Conservation (phyloP, 2,113 vertebrate species). For the Megaleporinus macrocephalus region DNA sequence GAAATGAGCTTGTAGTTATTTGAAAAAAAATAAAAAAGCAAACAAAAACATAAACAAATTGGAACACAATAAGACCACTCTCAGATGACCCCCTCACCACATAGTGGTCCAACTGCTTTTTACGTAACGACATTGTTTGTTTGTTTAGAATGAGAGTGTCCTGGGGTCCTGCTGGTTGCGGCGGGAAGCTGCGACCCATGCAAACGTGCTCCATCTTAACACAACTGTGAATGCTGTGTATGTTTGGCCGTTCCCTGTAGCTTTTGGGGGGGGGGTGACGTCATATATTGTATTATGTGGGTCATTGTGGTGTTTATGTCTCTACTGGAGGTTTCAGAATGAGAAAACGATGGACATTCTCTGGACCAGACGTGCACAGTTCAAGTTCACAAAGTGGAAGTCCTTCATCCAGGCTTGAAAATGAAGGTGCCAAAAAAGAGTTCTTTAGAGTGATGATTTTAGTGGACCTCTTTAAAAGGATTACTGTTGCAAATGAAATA, state of each 20-base stretch:
- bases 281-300: background rate
- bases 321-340: background rate
- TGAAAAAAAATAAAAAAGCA: background rate
- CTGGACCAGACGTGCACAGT: background rate
- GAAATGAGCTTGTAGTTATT: too few species aligned
- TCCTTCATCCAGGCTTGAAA: too few species aligned
- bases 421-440: too few species aligned
- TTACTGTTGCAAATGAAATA: too few species aligned
- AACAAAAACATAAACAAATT: background rate
- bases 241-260: constrained; percentile 55
- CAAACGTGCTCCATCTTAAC: background rate
- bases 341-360: background rate
- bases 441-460: too few species aligned
- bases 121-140: constrained; percentile 40
- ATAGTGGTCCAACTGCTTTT: constrained; percentile 23
- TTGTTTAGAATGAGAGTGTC: constrained; percentile 25
- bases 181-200: constrained; percentile 7
- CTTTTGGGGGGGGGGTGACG: background rate
- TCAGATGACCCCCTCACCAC: constrained; percentile 1
- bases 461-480: too few species aligned
- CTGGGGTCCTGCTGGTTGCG: constrained; percentile 5
- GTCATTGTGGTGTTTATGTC: constrained; percentile 28
- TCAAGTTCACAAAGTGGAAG: background rate
- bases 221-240: constrained; percentile 45
- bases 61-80: background rate